Conservation (phyloP, 2,797 vertebrate species). For the Diceros bicornis region DNA sequence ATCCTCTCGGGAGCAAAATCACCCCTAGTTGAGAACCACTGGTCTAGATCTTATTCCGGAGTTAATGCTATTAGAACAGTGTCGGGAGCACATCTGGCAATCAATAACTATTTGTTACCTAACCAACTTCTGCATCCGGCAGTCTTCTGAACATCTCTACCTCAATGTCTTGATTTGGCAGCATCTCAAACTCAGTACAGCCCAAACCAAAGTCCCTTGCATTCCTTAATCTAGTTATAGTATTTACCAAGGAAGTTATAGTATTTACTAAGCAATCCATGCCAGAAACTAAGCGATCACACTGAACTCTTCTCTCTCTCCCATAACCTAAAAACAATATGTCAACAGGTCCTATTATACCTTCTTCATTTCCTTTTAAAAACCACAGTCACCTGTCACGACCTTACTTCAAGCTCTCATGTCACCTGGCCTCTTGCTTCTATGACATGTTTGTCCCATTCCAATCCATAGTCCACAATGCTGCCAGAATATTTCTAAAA, state of each 20-base stretch:
- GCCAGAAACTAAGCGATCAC: background rate
- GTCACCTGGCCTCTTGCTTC: background rate
- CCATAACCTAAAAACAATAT: background rate
- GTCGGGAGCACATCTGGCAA: background rate
- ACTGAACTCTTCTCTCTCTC: background rate
- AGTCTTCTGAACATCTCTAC: background rate
- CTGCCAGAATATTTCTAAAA: conserved; percentile 45
- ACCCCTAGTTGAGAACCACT: background rate
- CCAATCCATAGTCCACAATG: background rate
- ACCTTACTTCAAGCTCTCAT: background rate
- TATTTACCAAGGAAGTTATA: conserved; percentile 34
- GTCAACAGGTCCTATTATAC: background rate
- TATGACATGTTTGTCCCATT: conserved; percentile 10
- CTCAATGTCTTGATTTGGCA: background rate
- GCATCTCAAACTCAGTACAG: background rate
- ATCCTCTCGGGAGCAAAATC: background rate
- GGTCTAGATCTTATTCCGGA: background rate
- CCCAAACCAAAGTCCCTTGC: background rate
- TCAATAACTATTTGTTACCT: background rate
- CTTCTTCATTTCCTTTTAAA: background rate
- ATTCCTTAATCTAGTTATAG: conserved; percentile 23
- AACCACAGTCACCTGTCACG: background rate
- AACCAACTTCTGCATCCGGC: background rate
- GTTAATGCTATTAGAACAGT: background rate
- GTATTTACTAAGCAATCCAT: conserved; percentile 24